Conservation (phyloP, 2,888 invertebrate genomes). For the Diogma glabrata region DNA sequence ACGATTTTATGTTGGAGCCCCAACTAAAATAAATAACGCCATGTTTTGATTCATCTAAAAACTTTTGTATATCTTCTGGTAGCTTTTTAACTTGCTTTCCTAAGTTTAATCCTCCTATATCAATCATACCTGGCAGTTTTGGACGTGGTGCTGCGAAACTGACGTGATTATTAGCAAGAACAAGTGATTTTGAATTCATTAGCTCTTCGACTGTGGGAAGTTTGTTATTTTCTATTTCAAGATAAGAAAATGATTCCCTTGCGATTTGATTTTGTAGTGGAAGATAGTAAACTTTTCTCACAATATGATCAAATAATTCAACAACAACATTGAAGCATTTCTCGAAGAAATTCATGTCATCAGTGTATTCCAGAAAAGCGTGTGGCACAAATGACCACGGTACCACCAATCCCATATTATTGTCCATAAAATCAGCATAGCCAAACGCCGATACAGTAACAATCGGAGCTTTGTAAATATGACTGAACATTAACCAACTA, state of each 20-base stretch:
- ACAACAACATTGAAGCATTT: slow-evolving; percentile 33
- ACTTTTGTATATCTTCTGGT: slow-evolving; percentile 28
- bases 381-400: slow-evolving; percentile 34
- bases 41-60: slow-evolving; percentile 34
- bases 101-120: slow-evolving; percentile 33
- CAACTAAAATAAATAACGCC: slow-evolving; percentile 40
- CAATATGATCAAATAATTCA: slow-evolving; percentile 27
- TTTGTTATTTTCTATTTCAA: background rate
- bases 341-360: slow-evolving; percentile 34
- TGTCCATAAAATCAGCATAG: slow-evolving; percentile 35
- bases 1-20: slow-evolving; percentile 32
- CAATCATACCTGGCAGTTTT: slow-evolving; percentile 31
- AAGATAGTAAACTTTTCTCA: slow-evolving; percentile 30
- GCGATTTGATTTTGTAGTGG: slow-evolving; percentile 23
- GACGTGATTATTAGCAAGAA: slow-evolving; percentile 41
- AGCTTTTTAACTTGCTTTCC: slow-evolving; percentile 18
- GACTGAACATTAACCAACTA: slow-evolving; percentile 36
- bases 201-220: slow-evolving; percentile 36
- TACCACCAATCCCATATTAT: slow-evolving; percentile 32
- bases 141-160: slow-evolving; percentile 39
- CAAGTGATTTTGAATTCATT: slow-evolving; percentile 38
- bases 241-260: background rate
- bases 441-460: slow-evolving; percentile 35
- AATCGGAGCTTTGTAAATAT: slow-evolving; percentile 35
- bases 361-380: slow-evolving; percentile 29